Percentiles rank a stretch among this genome's conserved stretches.
Conservation (phyloP, 2,797 vertebrate species). For the Pseudopleuronectes americanus region DNA sequence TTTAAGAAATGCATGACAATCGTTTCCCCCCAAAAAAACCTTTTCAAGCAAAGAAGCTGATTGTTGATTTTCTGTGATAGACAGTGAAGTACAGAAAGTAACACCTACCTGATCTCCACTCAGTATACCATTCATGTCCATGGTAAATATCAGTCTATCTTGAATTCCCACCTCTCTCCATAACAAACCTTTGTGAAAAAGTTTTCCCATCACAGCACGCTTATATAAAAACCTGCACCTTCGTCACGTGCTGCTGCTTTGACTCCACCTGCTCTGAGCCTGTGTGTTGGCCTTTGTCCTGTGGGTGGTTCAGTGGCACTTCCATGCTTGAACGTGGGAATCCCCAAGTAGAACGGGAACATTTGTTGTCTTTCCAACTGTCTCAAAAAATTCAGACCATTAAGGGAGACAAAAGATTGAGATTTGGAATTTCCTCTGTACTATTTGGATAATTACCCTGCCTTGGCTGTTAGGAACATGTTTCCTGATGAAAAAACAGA, state of each 20-base stretch:
- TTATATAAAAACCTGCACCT: constrained; percentile 36
- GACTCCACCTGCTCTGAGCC: constrained; percentile 52
- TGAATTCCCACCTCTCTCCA: constrained; percentile 17
- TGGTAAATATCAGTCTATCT: constrained; percentile 24
- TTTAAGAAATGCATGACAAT: neutral
- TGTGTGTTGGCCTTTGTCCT: neutral
- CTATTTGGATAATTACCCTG: neutral
- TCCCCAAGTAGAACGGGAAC: neutral
- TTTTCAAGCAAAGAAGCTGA: neutral
- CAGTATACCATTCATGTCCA: constrained; percentile 41
- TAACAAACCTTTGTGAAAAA: constrained; percentile 13
- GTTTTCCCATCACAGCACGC: constrained; percentile 21
- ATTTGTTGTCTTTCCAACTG: neutral
- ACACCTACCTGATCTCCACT: constrained; percentile 49
- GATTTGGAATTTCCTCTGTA: neutral
- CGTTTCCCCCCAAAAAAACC: neutral
- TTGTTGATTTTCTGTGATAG: neutral
- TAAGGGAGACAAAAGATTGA: neutral
- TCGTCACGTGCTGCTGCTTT: constrained; percentile 56
- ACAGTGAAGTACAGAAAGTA: neutral
- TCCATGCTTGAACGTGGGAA: neutral
- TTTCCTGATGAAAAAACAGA: neutral
- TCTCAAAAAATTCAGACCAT: neutral
- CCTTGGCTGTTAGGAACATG: no score
- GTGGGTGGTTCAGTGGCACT: neutral